Percentiles rank a stretch among this genome's conserved stretches.
phyloP scores from a whole-genome alignment of 2,888 invertebrate species.

The Drosophila nr. perissopoda region DNA sequence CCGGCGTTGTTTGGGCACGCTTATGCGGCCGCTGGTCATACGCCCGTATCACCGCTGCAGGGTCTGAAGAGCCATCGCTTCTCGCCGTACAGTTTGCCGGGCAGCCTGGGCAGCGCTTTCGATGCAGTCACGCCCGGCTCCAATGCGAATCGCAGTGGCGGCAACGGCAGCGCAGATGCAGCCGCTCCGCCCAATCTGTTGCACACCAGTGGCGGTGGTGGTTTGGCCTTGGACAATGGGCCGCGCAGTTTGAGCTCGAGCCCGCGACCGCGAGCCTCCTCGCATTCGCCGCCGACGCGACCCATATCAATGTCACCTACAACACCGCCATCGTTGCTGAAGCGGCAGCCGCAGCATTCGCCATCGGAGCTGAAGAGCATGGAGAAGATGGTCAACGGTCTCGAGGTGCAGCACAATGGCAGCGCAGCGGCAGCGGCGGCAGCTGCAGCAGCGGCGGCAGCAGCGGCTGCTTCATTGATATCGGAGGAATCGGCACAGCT shows the following conservation, averaged over 20 bases:
- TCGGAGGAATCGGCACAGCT: constrained; percentile 61
- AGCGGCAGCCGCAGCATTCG: constrained; percentile 83
- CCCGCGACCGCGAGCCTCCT: constrained; percentile 84
- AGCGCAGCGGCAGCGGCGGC: constrained; percentile 65
- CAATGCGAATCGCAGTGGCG: constrained; percentile 83
- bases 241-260: constrained; percentile 85
- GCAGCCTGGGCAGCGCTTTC: constrained; percentile 92
- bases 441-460: constrained; percentile 66
- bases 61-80: constrained; percentile 92
- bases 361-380: constrained; percentile 95
- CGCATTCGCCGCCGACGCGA: constrained; percentile 85
- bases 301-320: constrained; percentile 86
- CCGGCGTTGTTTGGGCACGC: constrained; percentile 89
- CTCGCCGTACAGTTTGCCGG: constrained; percentile 94
- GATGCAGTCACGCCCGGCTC: constrained; percentile 94
- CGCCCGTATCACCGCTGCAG: constrained; percentile 90
- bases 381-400: constrained; percentile 98
- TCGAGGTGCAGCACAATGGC: constrained; percentile 92
- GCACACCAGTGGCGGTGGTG: constrained; percentile 65
- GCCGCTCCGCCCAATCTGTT: constrained; percentile 59
- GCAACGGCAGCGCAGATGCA: constrained; percentile 53
- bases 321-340: constrained; percentile 85
- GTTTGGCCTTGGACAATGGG: constrained; percentile 77
- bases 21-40: constrained; percentile 87
- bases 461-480: constrained; percentile 60